phyloP scores from a whole-genome alignment of 2,797 vertebrate genomes.

The Sciaenops ocellatus region DNA sequence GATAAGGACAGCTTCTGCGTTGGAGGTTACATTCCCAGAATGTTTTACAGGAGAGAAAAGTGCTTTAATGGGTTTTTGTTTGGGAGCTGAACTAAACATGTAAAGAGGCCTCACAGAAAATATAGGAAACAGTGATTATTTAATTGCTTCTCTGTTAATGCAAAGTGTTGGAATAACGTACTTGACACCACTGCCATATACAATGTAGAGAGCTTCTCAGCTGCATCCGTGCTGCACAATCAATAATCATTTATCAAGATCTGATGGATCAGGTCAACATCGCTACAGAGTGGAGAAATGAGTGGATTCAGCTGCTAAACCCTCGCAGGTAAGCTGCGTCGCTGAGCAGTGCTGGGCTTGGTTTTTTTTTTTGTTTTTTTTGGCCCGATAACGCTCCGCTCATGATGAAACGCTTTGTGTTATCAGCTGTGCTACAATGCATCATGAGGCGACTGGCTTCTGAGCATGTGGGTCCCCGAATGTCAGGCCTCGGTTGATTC shows the following conservation, averaged over 20 bases:
- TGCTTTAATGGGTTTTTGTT: conserved; percentile 9
- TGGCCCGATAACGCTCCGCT: conserved; percentile 26
- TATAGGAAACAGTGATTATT: background rate
- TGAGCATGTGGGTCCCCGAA: conserved; percentile 35
- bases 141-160: background rate
- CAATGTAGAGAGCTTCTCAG: background rate
- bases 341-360: conserved; percentile 12
- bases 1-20: conserved; percentile 40
- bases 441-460: conserved; percentile 51
- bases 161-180: conserved; percentile 2
- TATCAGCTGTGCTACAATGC: conserved; percentile 53
- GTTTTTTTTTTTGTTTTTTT: background rate
- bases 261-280: conserved; percentile 17
- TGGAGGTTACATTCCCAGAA: conserved; percentile 30
- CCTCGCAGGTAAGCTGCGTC: background rate
- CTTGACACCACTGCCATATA: background rate
- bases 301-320: conserved; percentile 23
- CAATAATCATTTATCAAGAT: conserved; percentile 50
- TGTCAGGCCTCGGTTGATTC: conserved; percentile 59
- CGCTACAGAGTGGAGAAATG: conserved; percentile 14
- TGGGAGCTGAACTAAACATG: conserved; percentile 8
- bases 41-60: conserved; percentile 26
- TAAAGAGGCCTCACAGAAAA: background rate
- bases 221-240: conserved; percentile 18
- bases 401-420: conserved; percentile 51